Evolutionary conservation across 2,888 invertebrate genomes (phyloP), one percentile per base, ranked within the genome.

Genomic region (Lasioglossum oenotherae): DNA sequence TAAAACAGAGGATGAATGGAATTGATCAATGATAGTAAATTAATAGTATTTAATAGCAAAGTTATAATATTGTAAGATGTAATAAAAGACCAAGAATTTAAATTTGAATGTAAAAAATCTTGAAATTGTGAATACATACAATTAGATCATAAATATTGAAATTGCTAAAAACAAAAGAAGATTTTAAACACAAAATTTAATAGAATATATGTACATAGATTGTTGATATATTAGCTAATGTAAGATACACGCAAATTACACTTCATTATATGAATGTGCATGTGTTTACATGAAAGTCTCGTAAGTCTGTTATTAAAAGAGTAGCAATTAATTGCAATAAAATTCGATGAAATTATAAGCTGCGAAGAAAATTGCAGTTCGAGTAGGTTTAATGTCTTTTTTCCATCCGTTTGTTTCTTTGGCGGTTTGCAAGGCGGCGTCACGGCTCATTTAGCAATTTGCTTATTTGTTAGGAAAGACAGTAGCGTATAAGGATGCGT

Each of bases 361-460:
- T n/a, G 38, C 23, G 23, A n/a, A 10, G 8, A 67, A 35, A 67
- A 35, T 67, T 67, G 19, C 19, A 35, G 35, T 31, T 67, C 67
- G 35, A 5, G 67, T 8, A 35, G 19, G 19, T 67, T 67, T 67
- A 69, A 69, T n/a, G 38, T 69, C 23, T 19, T 35, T 38, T 31
- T 77, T 49, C 64, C 73, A 6, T 64, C 72, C 27, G 44, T 23
- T 80, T 46, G 35, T n/a, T 69, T 80, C 46, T 71, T 74, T 46
- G 44, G 53, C 53, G n/a, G 41, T 38, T n/a, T 16, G 53, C 71
- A 80, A 46, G 53, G 67, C 57, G 78, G 76, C 77, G 79, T 89
- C 84, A 93, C 88, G 92, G 91, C 90, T 92, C 92, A 92, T 93
- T 93, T 91, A 91, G 87, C 92, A 88, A 92, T 93, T 92, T 90